Base-by-base conservation (phyloP, 2,113 vertebrate species). In the Ptilonorhynchus violaceus region DNA sequence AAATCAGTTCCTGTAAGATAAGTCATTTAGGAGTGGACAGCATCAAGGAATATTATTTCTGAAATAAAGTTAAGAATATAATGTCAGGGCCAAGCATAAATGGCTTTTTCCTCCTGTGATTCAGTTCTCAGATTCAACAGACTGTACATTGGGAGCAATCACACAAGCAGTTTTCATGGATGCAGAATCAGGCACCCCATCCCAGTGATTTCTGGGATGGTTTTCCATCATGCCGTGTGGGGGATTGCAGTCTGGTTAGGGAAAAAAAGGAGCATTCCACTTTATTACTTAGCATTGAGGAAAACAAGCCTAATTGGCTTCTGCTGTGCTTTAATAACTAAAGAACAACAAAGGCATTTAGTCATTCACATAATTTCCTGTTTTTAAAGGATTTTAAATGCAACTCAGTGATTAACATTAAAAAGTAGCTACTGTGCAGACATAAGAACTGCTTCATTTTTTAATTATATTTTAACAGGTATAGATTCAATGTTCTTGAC, bases 301-400 rank as follows among this genome's bases (percentile, higher is more conserved):
- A 95, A 96, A 96, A 95, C 88, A 84, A 95, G 60, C 81, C 82
- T 96, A 96, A 96, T 94, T 96, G 96, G 85, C 86, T 92, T 97
- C 96, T 96, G 90, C 96, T 97, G 96, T 94, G 91, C 91, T 94
- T 91, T 96, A 96, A 94, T 96, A 94, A 93, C 76, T 94, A 85
- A 96, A 96, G 88, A 93, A 96, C 93, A 96, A 97, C 96, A 96
- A 95, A 94, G 66, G 60, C 90, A 86, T 94, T 96, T 95, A 97
- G 83, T 94, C 95, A 94, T 87, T 96, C 93, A 28, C 76, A 93
- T 87, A 41, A 92, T 95, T 96, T 96, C 93, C 93, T 97, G 95
- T 82, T 96, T 97, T 96, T 95, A 94, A 86, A 91, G 76, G 93
- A 68, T 94, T 93, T 95, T 93, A 95, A 96, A 93, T 94, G 89